These are phyloP conservation scores for Monomorium pharaonis DNA, from an alignment of 1,140 invertebrate species.

Conservation along the genomic window DNA sequence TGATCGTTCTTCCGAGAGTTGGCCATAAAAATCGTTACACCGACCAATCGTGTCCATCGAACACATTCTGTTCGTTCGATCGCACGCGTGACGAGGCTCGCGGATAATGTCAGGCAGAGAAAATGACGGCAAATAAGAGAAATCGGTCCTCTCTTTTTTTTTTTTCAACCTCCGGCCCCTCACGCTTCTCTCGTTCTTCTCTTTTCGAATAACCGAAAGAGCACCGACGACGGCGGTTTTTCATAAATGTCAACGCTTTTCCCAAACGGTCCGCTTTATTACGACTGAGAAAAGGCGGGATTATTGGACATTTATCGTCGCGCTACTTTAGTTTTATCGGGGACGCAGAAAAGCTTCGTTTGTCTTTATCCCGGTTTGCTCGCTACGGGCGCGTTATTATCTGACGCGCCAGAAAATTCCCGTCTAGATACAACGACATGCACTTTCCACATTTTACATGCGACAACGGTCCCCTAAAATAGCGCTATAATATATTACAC, in stretches of 20 bases:
- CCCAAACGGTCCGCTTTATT: conserved; percentile 15
- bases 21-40: conserved; percentile 68
- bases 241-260: conserved; percentile 31
- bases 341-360: background rate
- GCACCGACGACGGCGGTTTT: conserved; percentile 15
- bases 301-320: background rate
- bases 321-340: conserved; percentile 18
- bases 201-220: background rate
- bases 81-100: conserved; percentile 60
- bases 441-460: background rate
- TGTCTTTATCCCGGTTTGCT: background rate
- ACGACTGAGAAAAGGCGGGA: conserved; percentile 8
- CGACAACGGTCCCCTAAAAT: background rate
- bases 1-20: conserved; percentile 70
- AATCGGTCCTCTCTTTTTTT: background rate
- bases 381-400: background rate
- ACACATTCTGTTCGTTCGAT: conserved; percentile 67
- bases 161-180: background rate
- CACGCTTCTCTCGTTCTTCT: background rate
- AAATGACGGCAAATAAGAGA: conserved; percentile 38
- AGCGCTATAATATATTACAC: background rate
- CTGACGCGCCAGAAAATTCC: background rate
- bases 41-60: conserved; percentile 60
- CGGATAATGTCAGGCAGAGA: conserved; percentile 23
- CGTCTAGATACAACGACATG: background rate